Conservation (phyloP, 2,797 vertebrate species). For the Sebastes itinus region DNA sequence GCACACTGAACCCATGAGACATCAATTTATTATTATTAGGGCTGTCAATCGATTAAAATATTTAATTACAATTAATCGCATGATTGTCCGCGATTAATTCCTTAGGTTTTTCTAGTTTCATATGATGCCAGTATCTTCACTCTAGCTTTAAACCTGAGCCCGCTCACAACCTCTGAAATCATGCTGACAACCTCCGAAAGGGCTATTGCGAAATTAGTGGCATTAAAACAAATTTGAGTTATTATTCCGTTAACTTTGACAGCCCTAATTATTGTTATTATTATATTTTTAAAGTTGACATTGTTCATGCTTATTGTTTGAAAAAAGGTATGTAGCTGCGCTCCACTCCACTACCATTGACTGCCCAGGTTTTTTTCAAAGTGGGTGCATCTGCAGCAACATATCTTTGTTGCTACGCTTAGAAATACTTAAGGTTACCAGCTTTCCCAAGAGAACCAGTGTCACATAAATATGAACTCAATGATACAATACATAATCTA, state of each 20-base stretch:
- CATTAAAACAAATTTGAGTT: fast-evolving
- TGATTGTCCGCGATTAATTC: too few relatives aligned
- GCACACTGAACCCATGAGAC: not conserved
- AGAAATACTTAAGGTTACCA: not conserved
- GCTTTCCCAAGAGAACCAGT: not conserved
- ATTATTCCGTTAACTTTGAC: too few relatives aligned
- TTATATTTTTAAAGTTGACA: not conserved
- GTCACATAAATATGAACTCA: not conserved
- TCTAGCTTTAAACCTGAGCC: too few relatives aligned
- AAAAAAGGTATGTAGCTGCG: not conserved
- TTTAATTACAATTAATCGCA: too few relatives aligned
- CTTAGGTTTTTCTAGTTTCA: too few relatives aligned
- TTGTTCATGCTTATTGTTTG: not conserved
- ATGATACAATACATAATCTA: not conserved
- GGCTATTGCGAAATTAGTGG: too few relatives aligned
- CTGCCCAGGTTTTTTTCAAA: not conserved
- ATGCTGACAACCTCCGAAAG: too few relatives aligned
- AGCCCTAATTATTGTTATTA: too few relatives aligned
- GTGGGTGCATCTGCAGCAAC: not conserved
- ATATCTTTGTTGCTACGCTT: not conserved
- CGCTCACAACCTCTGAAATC: too few relatives aligned
- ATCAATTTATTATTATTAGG: not conserved
- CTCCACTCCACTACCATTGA: not conserved
- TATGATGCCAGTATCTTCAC: too few relatives aligned
- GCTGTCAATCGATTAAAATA: too few relatives aligned